Conservation (phyloP, 2,113 vertebrate species). For the Machaerirhynchus nigripectus region DNA sequence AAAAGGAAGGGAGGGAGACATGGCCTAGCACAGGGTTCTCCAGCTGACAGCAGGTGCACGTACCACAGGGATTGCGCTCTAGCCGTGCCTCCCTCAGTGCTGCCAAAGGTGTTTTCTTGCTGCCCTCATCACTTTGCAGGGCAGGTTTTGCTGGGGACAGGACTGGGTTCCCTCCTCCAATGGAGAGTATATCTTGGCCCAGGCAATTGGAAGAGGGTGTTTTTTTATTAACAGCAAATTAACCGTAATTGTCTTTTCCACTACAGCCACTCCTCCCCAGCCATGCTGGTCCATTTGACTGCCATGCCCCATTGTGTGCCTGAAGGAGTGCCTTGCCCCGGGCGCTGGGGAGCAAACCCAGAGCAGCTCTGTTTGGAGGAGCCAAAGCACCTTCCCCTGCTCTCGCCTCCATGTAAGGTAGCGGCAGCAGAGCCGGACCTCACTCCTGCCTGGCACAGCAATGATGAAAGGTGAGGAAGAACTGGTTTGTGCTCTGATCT, state of each 20-base stretch:
- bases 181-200: not conserved
- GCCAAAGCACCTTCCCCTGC: not conserved
- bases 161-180: not conserved
- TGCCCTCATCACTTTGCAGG: not conserved
- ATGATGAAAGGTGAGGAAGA: conserved; percentile 55
- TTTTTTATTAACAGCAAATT: conserved; percentile 59
- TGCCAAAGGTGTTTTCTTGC: not conserved
- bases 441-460: not conserved
- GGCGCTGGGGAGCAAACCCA: not conserved
- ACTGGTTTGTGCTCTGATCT: conserved; percentile 64
- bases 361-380: not conserved
- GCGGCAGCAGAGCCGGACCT: not conserved
- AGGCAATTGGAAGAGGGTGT: conserved; percentile 8
- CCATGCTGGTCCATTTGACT: not conserved
- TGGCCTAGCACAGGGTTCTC: not conserved
- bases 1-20: not conserved
- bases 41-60: rapidly evolving
- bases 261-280: not conserved
- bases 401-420: not conserved
- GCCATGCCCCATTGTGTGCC: not conserved
- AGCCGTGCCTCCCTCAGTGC: not conserved
- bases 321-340: not conserved
- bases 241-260: conserved; percentile 16
- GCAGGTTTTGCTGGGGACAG: not conserved
- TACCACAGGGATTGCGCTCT: not conserved